Conservation (phyloP, 2,888 invertebrate genomes). For the Digitonthophagus gazella region DNA sequence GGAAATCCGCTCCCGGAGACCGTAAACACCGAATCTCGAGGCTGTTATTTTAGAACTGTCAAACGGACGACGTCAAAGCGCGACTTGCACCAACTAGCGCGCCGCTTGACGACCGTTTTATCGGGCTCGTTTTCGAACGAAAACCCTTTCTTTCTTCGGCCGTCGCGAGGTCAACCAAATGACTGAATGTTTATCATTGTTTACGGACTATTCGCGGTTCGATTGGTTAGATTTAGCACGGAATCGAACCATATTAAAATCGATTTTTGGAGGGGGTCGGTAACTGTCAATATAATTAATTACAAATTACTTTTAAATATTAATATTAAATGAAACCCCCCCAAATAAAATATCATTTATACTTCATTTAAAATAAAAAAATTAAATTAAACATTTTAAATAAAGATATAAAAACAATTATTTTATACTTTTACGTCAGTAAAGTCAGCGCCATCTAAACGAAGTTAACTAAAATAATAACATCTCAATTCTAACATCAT, state of each 20-base stretch:
- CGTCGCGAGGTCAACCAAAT: not conserved
- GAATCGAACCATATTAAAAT: not conserved
- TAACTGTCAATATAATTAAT: too few relatives aligned
- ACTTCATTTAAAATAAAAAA: too few relatives aligned
- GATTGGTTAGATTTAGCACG: not conserved
- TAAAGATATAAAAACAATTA: too few relatives aligned
- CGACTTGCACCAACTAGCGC: not conserved
- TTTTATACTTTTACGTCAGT: too few relatives aligned
- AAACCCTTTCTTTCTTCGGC: not conserved
- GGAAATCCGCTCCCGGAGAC: not conserved
- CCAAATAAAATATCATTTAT: too few relatives aligned
- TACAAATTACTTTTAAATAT: too few relatives aligned
- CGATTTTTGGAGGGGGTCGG: not conserved
- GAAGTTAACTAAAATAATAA: too few relatives aligned
- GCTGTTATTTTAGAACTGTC: not conserved
- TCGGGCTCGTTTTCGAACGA: not conserved
- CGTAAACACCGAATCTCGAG: not conserved
- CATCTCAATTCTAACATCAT: too few relatives aligned
- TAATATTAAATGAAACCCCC: too few relatives aligned
- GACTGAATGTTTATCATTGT: not conserved
- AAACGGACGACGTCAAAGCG: not conserved
- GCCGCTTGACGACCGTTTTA: not conserved
- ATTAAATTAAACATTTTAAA: too few relatives aligned
- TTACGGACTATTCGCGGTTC: not conserved
- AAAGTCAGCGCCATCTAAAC: too few relatives aligned